Evolutionary conservation across 2,113 vertebrate species (phyloP).

Genomic region (Limnothrissa miodon): DNA sequence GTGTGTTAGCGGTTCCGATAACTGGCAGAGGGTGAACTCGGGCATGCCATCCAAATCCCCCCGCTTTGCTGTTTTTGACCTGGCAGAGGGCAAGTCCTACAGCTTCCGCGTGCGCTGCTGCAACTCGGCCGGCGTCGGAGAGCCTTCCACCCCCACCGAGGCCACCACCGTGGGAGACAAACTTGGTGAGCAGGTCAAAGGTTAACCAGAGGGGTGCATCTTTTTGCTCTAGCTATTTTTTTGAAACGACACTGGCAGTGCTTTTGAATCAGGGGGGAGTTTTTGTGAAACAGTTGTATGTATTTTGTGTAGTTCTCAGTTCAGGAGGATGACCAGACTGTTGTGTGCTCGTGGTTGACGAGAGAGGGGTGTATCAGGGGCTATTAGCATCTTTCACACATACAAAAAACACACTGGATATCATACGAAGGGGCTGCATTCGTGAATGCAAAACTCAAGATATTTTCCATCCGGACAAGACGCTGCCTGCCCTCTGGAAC

Average conservation of each 20-base stretch:
- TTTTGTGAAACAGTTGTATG: background rate
- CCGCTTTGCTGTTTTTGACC: slow-evolving; percentile 93
- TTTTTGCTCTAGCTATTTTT: background rate
- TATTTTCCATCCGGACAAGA: too few relatives aligned
- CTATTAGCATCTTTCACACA: too few relatives aligned
- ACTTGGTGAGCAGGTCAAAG: slow-evolving; percentile 76
- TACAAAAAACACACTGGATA: too few relatives aligned
- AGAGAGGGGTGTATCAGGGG: background rate
- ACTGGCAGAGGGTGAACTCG: slow-evolving; percentile 94
- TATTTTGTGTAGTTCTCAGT: background rate
- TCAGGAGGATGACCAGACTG: background rate
- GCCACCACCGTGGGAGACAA: slow-evolving; percentile 85
- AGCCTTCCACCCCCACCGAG: slow-evolving; percentile 81
- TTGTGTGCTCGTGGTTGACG: background rate
- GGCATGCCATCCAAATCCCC: slow-evolving; percentile 95
- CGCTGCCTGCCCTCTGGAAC: too few relatives aligned
- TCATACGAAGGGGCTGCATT: too few relatives aligned
- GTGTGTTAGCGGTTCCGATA: slow-evolving; percentile 83
- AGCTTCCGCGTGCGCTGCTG: slow-evolving; percentile 94
- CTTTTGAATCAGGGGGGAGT: background rate
- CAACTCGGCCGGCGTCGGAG: slow-evolving; percentile 90
- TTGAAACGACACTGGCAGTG: background rate
- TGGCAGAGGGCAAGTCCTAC: slow-evolving; percentile 91
- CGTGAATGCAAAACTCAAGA: too few relatives aligned
- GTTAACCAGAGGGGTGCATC: background rate